Base-by-base conservation (phyloP, 1,140 invertebrate species). In the Hyphantria cunea region DNA sequence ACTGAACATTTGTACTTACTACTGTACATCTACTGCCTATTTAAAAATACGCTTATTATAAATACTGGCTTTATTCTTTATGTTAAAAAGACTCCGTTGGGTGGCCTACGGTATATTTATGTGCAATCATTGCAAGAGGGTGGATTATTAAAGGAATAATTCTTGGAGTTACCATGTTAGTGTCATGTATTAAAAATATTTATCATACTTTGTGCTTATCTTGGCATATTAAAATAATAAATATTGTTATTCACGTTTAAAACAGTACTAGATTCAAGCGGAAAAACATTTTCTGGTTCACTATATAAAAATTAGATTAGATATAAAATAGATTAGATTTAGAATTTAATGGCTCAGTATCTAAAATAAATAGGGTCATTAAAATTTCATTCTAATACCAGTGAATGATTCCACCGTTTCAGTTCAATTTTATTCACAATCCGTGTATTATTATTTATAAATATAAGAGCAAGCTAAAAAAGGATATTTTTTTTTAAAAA, bases 91-190 rank as follows among this genome's bases (percentile, higher is more conserved):
- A 9, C 25, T 11, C 32, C 4, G 33, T 39, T 17, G 13, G 10
- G 41, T 17, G 17, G 3, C 17, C 45, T 9, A 47, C 6, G 6
- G 64, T 63, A 49, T 62, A 73, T 64, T 73, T 70, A 70, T 70
- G 71, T 66, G 63, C 67, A 67, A 61, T 69, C 61, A 62, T 62
- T 62, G 42, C 55, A 39, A 34, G 42, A 37, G 47, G 50, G 39
- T 41, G 12, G 64, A 42, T 67, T 75, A 75, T 72, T 67, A 72
- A 64, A 44, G 50, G 66, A 72, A 75, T 75, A 75, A 72, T 67
- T 75, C 72, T 72, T 66, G 61, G 66, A 67, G 39, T 56, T 5
- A 25, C 48, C 11, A 51, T 63, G 60, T 69, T 60, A 68, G 59
- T 62, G 58, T 52, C 39, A 66, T 50, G 64, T 71, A 74, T 70